Base-by-base conservation (phyloP, 2,113 vertebrate genomes). In the Rousettus leschenaultii region DNA sequence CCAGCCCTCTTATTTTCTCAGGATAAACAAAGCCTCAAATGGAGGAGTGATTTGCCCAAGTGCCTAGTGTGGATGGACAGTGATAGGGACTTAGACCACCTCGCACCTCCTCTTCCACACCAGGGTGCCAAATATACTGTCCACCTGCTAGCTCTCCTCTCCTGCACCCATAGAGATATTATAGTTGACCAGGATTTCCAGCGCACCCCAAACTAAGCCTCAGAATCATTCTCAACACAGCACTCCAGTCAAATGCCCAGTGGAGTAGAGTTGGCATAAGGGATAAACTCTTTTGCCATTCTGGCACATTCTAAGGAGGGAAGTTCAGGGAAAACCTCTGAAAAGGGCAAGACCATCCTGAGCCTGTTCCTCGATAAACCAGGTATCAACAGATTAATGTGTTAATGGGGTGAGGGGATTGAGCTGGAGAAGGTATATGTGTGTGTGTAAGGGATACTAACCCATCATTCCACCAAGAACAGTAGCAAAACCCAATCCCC, bases 221-320 rank as follows among this genome's bases (percentile, higher is more conserved):
- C 43, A 59, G 55, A 19, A n/a, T 6, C 63, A 63, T 78, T 57
- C 43, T 79, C 22, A 7, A 51, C 13, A 43, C 38, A 15, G n/a
- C 30, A 15, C 30, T 63, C 28, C 70, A 65, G 79, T 1, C 14
- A 21, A 28, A 26, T 5, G 14, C n/a, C 55, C 63, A 18, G 28
- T 0, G 28, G 33, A 30, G 13, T 6, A 12, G 16, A 12, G 30
- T 15, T 43, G 11, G 43, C 2, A 1, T 18, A 33, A 79, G 53
- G 71, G n/a, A 40, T 19, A 7, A 51, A 11, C 28, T 35, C 43
- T 55, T 57, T 10, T 7, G 43, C 48, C 28, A 35, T 38, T 59
- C 48, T 15, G 33, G 35, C 75, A 30, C 35, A 18, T 63, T 22
- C 53, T 45, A 30, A 53, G 38, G 12, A n/a, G 21, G 63, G 30